phyloP scores from a whole-genome alignment of 2,888 invertebrate genomes.

The Baccha elongata region DNA sequence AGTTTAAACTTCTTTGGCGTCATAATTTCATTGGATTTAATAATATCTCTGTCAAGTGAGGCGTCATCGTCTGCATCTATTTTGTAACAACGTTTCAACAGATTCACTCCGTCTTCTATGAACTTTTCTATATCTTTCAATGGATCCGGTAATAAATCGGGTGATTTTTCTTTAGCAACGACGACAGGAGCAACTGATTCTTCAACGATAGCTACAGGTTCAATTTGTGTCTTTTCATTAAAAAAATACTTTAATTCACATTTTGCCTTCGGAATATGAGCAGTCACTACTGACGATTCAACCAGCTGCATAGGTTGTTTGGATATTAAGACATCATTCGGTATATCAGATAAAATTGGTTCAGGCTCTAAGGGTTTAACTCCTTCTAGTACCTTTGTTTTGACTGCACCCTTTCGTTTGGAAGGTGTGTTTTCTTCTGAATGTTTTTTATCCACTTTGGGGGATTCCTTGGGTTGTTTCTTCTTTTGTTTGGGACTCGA shows the following conservation, averaged over 20 bases:
- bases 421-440: slow-evolving; percentile 11
- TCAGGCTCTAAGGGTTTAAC: background rate
- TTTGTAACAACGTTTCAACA: slow-evolving; percentile 79
- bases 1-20: slow-evolving; percentile 57
- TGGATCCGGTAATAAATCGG: slow-evolving; percentile 75
- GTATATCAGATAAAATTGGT: background rate
- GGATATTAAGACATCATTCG: background rate
- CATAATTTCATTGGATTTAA: slow-evolving; percentile 34
- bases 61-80: slow-evolving; percentile 76
- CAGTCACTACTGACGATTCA: background rate
- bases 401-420: slow-evolving; percentile 35
- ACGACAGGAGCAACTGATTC: background rate
- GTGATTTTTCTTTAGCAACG: slow-evolving; percentile 73
- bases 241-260: slow-evolving; percentile 55
- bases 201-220: background rate
- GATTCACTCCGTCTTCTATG: slow-evolving; percentile 80
- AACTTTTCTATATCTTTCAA: slow-evolving; percentile 80
- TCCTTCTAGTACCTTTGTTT: slow-evolving; percentile 17
- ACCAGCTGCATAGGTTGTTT: background rate
- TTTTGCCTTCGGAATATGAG: slow-evolving; percentile 43
- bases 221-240: background rate
- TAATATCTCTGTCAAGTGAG: slow-evolving; percentile 19
- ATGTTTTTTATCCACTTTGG: slow-evolving; percentile 32
- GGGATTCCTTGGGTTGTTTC: slow-evolving; percentile 36
- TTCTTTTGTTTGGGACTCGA: slow-evolving; percentile 48